A percentile compares a stretch with the other conserved stretches of the same genome.
These are phyloP conservation scores for Stichopus chloronotus DNA, from an alignment of 35 echinoderm and acorn worm species.

Conservation along the genomic window DNA sequence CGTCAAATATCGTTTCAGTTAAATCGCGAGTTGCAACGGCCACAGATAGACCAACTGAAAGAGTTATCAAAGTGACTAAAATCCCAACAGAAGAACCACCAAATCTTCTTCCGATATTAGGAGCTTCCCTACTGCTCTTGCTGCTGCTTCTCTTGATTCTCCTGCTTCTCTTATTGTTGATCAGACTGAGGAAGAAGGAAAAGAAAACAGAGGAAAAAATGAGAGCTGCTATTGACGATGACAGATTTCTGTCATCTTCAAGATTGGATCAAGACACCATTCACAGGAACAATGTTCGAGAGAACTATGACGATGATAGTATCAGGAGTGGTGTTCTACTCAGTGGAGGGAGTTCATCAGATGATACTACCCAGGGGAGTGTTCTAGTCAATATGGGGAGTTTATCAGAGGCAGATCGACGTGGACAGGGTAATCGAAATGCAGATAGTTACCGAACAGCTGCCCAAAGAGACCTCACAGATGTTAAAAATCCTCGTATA, in stretches of 20 bases:
- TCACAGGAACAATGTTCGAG: background rate
- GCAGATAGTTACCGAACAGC: background rate
- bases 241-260: background rate
- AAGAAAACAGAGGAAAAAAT: background rate
- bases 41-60: background rate
- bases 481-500: background rate
- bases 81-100: background rate
- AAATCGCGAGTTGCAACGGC: background rate
- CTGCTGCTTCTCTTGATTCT: conserved; percentile 26
- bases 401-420: background rate
- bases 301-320: background rate
- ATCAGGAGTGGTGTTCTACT: background rate
- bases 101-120: conserved; percentile 19
- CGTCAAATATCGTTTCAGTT: conserved; percentile 36
- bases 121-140: conserved; percentile 15
- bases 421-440: background rate
- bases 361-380: background rate
- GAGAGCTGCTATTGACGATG: background rate
- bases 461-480: background rate
- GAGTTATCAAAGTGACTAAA: too few species aligned
- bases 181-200: conserved; percentile 32
- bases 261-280: background rate
- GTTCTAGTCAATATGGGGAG: background rate
- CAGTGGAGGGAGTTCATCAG: background rate
- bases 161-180: conserved; percentile 13